Conservation (phyloP, 37 sponge, comb jelly and placozoan species). For the Dysidea cf. avara region DNA sequence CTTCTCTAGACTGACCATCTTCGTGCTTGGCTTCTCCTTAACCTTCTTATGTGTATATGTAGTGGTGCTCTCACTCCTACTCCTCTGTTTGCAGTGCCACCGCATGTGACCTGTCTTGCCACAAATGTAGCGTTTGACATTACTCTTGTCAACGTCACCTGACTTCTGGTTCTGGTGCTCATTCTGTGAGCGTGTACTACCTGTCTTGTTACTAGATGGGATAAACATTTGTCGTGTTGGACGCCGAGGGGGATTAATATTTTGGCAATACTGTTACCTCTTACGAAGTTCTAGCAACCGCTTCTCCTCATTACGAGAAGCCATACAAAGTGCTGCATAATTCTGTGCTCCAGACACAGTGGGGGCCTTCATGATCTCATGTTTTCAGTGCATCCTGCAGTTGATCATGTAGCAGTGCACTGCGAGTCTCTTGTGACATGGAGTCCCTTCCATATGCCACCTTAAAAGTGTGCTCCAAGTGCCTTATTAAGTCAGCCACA, state of each 20-base stretch:
- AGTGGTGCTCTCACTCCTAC: neutral
- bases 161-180: neutral
- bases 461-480: conserved; percentile 31
- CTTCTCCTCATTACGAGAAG: conserved; percentile 45
- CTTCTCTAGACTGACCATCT: neutral
- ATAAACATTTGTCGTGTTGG: neutral
- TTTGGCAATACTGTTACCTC: conserved; percentile 28
- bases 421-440: conserved; percentile 14
- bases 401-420: conserved; percentile 33
- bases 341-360: conserved; percentile 43
- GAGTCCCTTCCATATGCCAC: conserved; percentile 35
- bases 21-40: neutral
- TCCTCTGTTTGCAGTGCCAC: conserved; percentile 21
- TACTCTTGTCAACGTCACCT: neutral
- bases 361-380: conserved; percentile 25
- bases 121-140: conserved; percentile 48
- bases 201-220: neutral
- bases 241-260: neutral
- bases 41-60: neutral
- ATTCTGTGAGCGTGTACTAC: neutral
- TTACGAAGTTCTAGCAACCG: conserved; percentile 12
- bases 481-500: conserved; percentile 15
- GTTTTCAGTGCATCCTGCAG: conserved; percentile 42
- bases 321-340: conserved; percentile 33
- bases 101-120: conserved; percentile 25